Evolutionary conservation across 2,888 invertebrate genomes (phyloP).

Genomic region (Cephonodes hylas): DNA sequence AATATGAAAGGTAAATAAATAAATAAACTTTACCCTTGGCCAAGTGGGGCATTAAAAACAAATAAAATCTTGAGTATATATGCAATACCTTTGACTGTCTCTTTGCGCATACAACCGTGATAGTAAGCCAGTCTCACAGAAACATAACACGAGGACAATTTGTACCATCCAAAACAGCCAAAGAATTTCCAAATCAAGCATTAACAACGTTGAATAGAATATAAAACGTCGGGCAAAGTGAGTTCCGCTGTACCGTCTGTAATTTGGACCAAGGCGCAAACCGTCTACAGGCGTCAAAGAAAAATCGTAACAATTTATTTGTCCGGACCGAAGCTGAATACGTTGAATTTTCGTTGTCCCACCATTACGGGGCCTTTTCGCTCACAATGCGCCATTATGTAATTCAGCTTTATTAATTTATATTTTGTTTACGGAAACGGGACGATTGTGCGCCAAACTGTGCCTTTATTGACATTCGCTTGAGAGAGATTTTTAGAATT

Average conservation of each 20-base stretch:
- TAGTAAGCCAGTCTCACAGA: no score
- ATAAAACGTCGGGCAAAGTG: not conserved
- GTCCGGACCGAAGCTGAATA: constrained; percentile 54
- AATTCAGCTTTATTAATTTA: constrained; percentile 48
- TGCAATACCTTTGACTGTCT: no score
- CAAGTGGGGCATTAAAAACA: no score
- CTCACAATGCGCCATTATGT: constrained; percentile 44
- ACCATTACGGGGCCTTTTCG: constrained; percentile 50
- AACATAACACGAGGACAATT: no score
- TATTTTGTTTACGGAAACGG: constrained; percentile 28
- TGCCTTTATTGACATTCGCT: constrained; percentile 12
- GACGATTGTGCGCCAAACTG: not conserved
- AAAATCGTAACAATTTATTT: constrained; percentile 76
- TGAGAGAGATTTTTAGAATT: not conserved
- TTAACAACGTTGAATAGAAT: not conserved
- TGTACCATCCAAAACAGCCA: no score
- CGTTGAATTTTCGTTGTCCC: constrained; percentile 58
- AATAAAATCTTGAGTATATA: no score
- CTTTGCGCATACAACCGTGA: no score
- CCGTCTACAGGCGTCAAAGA: constrained; percentile 71
- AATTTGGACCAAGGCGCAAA: constrained; percentile 37
- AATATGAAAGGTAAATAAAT: no score
- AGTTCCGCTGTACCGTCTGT: not conserved
- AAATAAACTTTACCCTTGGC: no score
- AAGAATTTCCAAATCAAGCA: not conserved